Evolutionary conservation across 2,888 invertebrate species (phyloP), one percentile per base, ranked within the genome.

Genomic region (Leucophora obtusa): DNA sequence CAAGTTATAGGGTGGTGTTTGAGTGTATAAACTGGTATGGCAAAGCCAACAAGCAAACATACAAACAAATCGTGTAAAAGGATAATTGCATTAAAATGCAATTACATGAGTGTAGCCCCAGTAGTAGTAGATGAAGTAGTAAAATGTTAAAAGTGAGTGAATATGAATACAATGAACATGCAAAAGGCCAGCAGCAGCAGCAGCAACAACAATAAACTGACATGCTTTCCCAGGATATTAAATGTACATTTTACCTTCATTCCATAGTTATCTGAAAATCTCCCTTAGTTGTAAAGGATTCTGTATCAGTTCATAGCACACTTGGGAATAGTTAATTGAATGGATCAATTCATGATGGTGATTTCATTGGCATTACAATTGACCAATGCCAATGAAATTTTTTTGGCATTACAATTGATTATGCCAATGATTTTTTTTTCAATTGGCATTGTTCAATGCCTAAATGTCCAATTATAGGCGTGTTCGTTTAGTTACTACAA

Each of bases 31-130:
- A 28, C 28, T 24, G 24, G 24, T 5, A 24, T 3, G 5, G 24
- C 24, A 24, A 24, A 2, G 5, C n/a, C 2, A 21, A 82, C 79
- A 80, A 77, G 77, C 51, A 15, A 9, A 63, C 0, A 51, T 38
- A 56, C 15, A 51, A 8, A 60, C 21, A 21, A 28, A 33, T 50
- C 43, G 24, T 66, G n/a, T 66, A 85, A 84, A 85, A 86, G 86
- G 87, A 77, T 77, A 90, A 90, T 90, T 90, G 89, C 88, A 90
- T 90, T 90, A 89, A 89, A 90, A 89, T 89, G 88, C 89, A 90
- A 90, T 90, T 88, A 87, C 83, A 83, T 51, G 73, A 69, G 69
- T n/a, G n/a, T 47, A 47, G 6, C 28, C 43, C n/a, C n/a, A 74
- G 60, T 62, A 28, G 28, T 28, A 7, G 60, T 56, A 2, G 51